Evolutionary conservation across 2,797 vertebrate species (phyloP).

Genomic region (Ctenopoma multispine): DNA sequence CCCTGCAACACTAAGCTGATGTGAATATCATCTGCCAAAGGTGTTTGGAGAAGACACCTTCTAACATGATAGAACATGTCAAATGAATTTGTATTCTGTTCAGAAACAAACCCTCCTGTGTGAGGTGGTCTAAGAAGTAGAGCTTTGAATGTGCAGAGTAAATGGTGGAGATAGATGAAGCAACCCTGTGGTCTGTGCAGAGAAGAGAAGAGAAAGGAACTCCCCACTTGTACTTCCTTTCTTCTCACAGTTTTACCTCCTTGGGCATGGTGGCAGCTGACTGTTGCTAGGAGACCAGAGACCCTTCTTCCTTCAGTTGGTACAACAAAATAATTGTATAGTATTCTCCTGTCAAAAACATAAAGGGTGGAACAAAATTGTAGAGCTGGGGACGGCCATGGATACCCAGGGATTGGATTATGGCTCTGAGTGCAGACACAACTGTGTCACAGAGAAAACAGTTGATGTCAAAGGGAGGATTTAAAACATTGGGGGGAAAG

Average conservation of each 20-base stretch:
- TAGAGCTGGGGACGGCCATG: constrained; percentile 49
- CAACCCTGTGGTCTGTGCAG: neutral
- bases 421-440: constrained; percentile 36
- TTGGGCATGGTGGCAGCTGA: constrained; percentile 77
- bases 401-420: constrained; percentile 60
- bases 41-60: constrained; percentile 17
- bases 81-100: constrained; percentile 20
- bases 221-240: constrained; percentile 56
- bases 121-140: constrained; percentile 4
- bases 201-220: constrained; percentile 19
- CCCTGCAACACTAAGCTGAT: constrained; percentile 45
- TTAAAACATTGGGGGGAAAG: neutral
- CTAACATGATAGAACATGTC: constrained; percentile 14
- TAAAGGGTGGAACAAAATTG: constrained; percentile 74
- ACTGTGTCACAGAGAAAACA: constrained; percentile 47
- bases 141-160: neutral
- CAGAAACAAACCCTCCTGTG: constrained; percentile 1
- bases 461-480: constrained; percentile 33
- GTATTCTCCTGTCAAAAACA: constrained; percentile 80
- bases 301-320: constrained; percentile 76
- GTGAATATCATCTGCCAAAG: constrained; percentile 53
- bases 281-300: constrained; percentile 87
- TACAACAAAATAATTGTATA: constrained; percentile 85
- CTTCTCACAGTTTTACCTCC: constrained; percentile 76
- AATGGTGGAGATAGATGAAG: constrained; percentile 7